Conservation (phyloP, 2,797 vertebrate genomes). For the Fringilla coelebs region DNA sequence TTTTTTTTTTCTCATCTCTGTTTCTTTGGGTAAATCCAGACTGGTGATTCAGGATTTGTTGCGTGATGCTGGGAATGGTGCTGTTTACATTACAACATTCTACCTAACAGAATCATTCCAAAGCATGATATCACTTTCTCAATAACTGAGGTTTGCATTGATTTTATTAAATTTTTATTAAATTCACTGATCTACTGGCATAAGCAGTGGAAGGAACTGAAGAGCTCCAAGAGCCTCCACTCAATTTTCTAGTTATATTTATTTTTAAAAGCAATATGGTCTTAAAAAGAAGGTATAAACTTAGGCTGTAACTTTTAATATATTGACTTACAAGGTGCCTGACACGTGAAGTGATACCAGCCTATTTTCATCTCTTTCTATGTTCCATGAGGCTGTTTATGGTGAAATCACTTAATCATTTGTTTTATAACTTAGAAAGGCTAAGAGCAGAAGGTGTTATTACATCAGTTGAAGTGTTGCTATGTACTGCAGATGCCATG, state of each 20-base stretch:
- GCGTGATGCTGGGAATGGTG: neutral
- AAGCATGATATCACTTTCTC: neutral
- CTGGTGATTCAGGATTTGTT: neutral
- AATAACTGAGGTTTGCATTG: neutral
- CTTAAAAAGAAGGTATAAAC: neutral
- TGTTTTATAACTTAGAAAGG: conserved; percentile 44
- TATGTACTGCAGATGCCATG: conserved; percentile 49
- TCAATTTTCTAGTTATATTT: neutral
- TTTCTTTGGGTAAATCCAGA: neutral
- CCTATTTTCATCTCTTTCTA: neutral
- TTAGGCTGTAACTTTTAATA: neutral
- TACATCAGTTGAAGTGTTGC: conserved; percentile 56
- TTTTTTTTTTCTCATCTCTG: neutral
- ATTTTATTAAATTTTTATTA: neutral
- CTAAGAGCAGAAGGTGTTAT: conserved; percentile 55
- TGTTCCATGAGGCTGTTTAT: neutral
- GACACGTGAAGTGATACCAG: neutral
- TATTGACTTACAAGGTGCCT: neutral
- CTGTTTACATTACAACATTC: neutral
- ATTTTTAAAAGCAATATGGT: neutral
- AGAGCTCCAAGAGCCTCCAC: neutral
- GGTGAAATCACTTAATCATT: conserved; percentile 40
- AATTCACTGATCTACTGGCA: neutral
- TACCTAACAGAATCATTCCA: neutral
- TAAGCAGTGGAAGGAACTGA: neutral